Conservation (phyloP, 1,140 invertebrate species). For the Papilio glaucus region DNA sequence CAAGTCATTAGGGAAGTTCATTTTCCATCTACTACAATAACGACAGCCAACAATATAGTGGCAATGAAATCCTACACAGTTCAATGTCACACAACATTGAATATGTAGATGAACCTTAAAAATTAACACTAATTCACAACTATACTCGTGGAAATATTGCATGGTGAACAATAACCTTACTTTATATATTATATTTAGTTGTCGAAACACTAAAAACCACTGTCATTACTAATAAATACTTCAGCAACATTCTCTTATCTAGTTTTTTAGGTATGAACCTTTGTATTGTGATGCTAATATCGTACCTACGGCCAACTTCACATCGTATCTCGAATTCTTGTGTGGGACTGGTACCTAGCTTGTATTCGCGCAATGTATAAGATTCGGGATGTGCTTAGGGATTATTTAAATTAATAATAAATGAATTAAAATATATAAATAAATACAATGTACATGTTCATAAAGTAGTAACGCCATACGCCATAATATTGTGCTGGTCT, state of each 20-base stretch:
- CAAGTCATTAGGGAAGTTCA: neutral
- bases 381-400: neutral
- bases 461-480: conserved; percentile 57
- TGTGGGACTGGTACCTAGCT: neutral
- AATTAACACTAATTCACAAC: conserved; percentile 28
- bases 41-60: conserved; percentile 48
- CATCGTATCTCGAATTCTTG: conserved; percentile 30
- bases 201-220: neutral
- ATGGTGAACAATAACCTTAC: neutral
- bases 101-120: conserved; percentile 44
- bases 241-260: conserved; percentile 34
- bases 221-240: neutral
- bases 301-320: conserved; percentile 32
- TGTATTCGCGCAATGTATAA: conserved; percentile 18
- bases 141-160: neutral
- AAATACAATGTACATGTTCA: neutral
- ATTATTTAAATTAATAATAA: conserved; percentile 11
- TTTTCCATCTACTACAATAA: neutral
- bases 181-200: neutral
- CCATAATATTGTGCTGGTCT: conserved; percentile 53
- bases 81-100: conserved; percentile 75
- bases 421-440: neutral
- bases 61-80: conserved; percentile 67
- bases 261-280: conserved; percentile 36
- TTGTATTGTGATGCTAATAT: conserved; percentile 39